These are phyloP conservation scores for Pristiophorus japonicus DNA, from an alignment of 2,113 vertebrate genomes.

Conservation along the genomic window DNA sequence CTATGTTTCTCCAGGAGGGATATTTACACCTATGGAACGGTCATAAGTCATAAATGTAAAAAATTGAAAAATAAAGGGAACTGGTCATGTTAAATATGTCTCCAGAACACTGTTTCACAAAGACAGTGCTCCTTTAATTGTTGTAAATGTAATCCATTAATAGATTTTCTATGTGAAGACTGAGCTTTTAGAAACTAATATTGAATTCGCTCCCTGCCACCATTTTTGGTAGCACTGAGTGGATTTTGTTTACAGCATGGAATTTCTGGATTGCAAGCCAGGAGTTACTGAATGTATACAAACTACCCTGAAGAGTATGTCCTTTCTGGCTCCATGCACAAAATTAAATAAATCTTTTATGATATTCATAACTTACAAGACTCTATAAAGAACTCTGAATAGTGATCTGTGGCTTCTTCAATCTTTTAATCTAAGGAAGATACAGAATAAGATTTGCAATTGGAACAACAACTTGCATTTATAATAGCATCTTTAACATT, in stretches of 20 bases:
- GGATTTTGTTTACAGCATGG: constrained; percentile 7
- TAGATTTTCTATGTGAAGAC: background rate
- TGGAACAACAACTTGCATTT: background rate
- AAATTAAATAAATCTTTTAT: constrained; percentile 3
- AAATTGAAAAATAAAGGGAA: background rate
- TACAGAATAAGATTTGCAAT: background rate
- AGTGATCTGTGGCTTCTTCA: background rate
- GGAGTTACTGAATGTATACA: background rate
- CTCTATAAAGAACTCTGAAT: background rate
- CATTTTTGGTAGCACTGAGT: constrained; percentile 3
- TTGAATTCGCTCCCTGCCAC: background rate
- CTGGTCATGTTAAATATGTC: background rate
- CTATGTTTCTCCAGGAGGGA: no score
- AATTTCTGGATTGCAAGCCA: constrained; percentile 12
- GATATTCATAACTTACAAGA: background rate
- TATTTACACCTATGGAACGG: background rate
- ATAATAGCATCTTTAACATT: background rate
- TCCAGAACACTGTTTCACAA: background rate
- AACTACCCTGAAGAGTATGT: background rate
- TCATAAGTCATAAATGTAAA: background rate
- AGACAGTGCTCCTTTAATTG: background rate
- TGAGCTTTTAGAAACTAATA: constrained; percentile 11
- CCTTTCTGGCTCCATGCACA: constrained; percentile 6
- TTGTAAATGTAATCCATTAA: background rate
- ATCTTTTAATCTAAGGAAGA: background rate